Evolutionary conservation across 2,888 invertebrate species (phyloP).

Genomic region (Lysandra bellargus): DNA sequence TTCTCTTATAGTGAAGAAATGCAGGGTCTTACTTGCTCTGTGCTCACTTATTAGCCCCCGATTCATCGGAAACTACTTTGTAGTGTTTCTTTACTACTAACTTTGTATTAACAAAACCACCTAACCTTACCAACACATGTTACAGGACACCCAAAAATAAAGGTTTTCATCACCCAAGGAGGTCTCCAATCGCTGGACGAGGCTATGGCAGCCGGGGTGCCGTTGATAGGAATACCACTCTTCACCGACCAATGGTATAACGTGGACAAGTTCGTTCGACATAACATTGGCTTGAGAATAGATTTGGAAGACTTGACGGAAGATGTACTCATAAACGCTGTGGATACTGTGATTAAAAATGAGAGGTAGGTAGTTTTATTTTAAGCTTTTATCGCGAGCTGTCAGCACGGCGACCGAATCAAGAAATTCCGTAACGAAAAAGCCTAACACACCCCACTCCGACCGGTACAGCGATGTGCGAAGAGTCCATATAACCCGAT

Average conservation of each 20-base stretch:
- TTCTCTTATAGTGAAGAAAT: no score
- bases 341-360: background rate
- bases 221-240: constrained; percentile 37
- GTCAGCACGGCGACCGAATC: no score
- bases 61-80: no score
- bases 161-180: constrained; percentile 38
- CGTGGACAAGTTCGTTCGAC: constrained; percentile 35
- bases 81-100: no score
- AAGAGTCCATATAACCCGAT: no score
- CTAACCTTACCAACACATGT: background rate
- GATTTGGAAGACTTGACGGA: constrained; percentile 1
- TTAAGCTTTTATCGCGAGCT: no score
- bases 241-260: constrained; percentile 38
- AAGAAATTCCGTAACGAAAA: no score
- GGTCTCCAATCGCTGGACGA: constrained; percentile 39
- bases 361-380: background rate
- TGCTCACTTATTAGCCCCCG: no score
- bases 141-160: constrained; percentile 37
- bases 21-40: no score
- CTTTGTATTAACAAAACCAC: background rate
- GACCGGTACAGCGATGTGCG: no score
- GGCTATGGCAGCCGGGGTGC: constrained; percentile 37
- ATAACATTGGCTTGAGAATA: constrained; percentile 35
- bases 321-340: background rate
- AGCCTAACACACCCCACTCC: no score